Evolutionary conservation across 1,140 invertebrate species (phyloP), one percentile per base, ranked within the genome.

Genomic region (Drosophila nebulosa): DNA sequence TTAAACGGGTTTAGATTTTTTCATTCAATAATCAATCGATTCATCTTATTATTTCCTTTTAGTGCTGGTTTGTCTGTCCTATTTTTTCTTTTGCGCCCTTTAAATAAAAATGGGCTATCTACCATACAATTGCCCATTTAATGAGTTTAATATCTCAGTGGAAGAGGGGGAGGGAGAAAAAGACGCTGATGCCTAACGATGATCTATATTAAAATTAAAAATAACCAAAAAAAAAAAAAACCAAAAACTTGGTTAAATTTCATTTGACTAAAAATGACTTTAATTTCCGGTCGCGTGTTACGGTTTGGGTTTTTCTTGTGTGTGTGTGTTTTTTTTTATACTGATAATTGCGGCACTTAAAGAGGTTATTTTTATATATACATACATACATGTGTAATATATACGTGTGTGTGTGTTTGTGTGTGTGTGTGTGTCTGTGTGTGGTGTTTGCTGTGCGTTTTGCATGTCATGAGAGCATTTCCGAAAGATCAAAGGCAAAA

Each of bases 231-330:
- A 51, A 61, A 61, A 71, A 64, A 64, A 57, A 68, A 79, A 75
- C 51, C 46, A 35, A 71, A 63, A 85, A 70, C 64, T 70, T 75
- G 63, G 69, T 61, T 73, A 65, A 63, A 72, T 75, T 79, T 72
- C 74, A 80, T 75, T 71, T 74, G 63, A 63, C 62, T 53, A 76
- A 90, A 89, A 90, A 88, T 83, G 74, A 59, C 70, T 62, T 74
- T 80, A 83, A 90, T 90, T 90, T 90, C 86, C 86, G 86, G 81
- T 90, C 81, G 86, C 86, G 86, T 90, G 86, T 85, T 69, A 46
- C 39, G 39, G 39, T 46, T 46, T 46, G 22, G 39, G 22, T n/a
- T 74, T 39, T 59, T 50, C 36, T 62, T 22, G 24, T 59, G 30
- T 35, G 10, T 76, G 1, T 64, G 14, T 39, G 56, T 50, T 5